A percentile compares a stretch with the other conserved stretches of the same genome.
Evolutionary conservation across 2,888 invertebrate species (phyloP).

Genomic region (Macrophya alboannulata): DNA sequence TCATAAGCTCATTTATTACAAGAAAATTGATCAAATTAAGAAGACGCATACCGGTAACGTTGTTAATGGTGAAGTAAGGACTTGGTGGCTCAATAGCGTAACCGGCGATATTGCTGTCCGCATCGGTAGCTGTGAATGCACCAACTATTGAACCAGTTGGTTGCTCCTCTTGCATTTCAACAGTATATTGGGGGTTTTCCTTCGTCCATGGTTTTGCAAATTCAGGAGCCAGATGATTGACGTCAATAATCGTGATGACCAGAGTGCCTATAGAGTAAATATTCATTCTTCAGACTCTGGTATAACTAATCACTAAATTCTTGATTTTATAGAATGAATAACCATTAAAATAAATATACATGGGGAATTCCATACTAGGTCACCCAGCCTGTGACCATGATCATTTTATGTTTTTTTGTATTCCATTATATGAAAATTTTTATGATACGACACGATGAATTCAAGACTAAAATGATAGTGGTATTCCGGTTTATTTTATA

Average conservation of each 20-base stretch:
- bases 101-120: conserved; percentile 91
- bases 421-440: no score
- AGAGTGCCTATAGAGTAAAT: conserved; percentile 81
- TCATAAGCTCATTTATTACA: background rate
- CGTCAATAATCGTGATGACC: conserved; percentile 83
- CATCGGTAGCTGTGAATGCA: conserved; percentile 90
- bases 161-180: conserved; percentile 91
- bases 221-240: conserved; percentile 83
- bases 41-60: conserved; percentile 85
- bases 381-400: no score
- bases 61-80: conserved; percentile 91
- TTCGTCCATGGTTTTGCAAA: conserved; percentile 89
- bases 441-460: no score
- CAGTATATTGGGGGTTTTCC: conserved; percentile 84
- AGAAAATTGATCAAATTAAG: background rate
- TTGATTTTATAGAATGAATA: background rate
- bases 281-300: background rate
- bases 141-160: conserved; percentile 90
- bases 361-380: no score
- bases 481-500: no score
- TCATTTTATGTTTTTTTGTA: no score
- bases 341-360: no score
- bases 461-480: no score
- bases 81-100: conserved; percentile 87
- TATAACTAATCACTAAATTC: background rate